Evolutionary conservation across 2,797 vertebrate genomes (phyloP), one percentile per base, ranked within the genome.

Genomic region (Novumbra hubbsi): DNA sequence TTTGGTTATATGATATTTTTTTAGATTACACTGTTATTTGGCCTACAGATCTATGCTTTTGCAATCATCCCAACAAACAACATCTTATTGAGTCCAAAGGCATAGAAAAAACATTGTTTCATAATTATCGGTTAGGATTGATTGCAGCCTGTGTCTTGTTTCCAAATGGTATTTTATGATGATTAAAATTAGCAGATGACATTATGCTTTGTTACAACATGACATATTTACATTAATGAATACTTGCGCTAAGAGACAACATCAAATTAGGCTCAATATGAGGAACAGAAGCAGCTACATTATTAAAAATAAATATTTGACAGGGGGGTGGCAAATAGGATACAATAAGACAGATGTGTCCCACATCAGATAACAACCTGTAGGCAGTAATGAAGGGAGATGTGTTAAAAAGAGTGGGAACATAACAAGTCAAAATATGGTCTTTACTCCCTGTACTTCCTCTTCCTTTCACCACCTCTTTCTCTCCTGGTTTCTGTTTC

Each of bases 331-430:
- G 12, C 21, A 70, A 52, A 41, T 16, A 60, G 68, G 66, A 60
- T 68, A 77, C 63, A 30, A 49, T 24, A 38, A 80, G 76, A 73
- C 82, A 86, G 81, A 86, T 86, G 81, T 80, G 83, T 82, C 80
- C 64, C 73, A 85, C 70, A 70, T 60, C 68, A 48, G 70, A 11
- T 34, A 24, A 27, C 30, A 12, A 52, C 68, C 68, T 52, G 68
- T 52, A 70, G 68, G 48, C 16, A 52, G 68, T 27, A 70, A 49
- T 34, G 30, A 19, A 52, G 17, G 2, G 28, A 68, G 38, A 49
- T 57, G 50, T 57, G 19, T 38, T 55, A 32, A 70, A 52, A 34
- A n/a, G 16, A 52, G 5, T 55, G 16, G 50, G 28, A 55, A 17
- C 32, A 70, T 71, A 6, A 32, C 52, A 50, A 34, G 63, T 64